phyloP scores from a whole-genome alignment of 92 coral and sea anemone species.

The Epizoanthus ramosus region DNA sequence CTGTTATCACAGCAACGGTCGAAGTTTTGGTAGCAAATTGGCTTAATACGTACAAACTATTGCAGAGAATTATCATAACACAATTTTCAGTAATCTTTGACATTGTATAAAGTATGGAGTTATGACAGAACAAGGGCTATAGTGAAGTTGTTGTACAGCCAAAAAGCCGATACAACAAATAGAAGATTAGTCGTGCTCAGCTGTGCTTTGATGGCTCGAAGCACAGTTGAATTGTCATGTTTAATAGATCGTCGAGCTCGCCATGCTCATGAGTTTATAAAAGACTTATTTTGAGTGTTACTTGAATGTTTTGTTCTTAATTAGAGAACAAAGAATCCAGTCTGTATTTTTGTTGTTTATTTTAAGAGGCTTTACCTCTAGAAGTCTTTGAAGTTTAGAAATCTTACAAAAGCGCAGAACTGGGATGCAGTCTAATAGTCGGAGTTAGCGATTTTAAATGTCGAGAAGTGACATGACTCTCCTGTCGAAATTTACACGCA shows the following conservation, averaged over 20 bases:
- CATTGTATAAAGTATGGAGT: neutral
- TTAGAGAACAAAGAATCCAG: constrained; percentile 15
- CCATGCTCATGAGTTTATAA: constrained; percentile 11
- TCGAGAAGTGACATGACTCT: neutral
- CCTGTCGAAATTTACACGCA: neutral
- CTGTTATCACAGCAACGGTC: neutral
- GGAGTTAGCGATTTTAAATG: neutral
- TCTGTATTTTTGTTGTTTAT: neutral
- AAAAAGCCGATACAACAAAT: neutral
- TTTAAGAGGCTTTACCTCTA: neutral
- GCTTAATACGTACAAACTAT: neutral
- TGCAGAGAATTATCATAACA: constrained; percentile 14
- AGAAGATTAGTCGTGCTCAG: neutral
- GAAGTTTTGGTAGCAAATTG: neutral
- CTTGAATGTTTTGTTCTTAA: constrained; percentile 23
- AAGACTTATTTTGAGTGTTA: constrained; percentile 23
- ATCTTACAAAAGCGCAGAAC: neutral
- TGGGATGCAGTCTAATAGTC: neutral
- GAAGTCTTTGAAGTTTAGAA: neutral
- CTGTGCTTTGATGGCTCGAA: too few relatives aligned
- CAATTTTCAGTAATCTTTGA: constrained; percentile 5
- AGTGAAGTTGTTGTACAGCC: neutral
- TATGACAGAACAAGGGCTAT: neutral
- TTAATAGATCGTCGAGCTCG: neutral
- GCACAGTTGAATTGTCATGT: neutral